Evolutionary conservation across 2,888 invertebrate genomes (phyloP).

Genomic region (Tricholauxania praeusta): DNA sequence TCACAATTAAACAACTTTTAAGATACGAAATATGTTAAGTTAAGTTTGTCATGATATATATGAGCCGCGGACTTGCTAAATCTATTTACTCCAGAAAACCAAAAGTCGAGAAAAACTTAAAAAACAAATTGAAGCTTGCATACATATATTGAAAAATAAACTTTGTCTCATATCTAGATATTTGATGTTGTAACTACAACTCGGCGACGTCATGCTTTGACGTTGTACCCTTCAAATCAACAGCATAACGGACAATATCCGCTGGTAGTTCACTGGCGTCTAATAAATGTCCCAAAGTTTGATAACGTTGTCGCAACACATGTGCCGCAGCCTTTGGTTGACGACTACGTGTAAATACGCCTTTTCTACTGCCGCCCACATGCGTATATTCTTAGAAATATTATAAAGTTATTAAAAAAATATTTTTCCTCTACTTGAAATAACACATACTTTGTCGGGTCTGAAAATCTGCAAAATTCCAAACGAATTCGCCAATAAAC

Average conservation of each 20-base stretch:
- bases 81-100: too few species aligned
- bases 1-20: not conserved
- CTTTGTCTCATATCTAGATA: conserved; percentile 50
- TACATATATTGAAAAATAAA: too few species aligned
- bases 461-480: conserved; percentile 99
- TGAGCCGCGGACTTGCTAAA: too few species aligned
- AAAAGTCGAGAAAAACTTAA: too few species aligned
- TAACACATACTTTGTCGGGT: conserved; percentile 82
- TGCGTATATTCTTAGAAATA: conserved; percentile 75
- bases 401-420: not conserved
- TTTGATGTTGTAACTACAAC: conserved; percentile 29
- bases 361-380: conserved; percentile 89
- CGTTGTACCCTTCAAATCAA: conserved; percentile 44
- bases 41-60: not conserved
- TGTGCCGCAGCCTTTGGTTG: conserved; percentile 92
- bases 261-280: conserved; percentile 71
- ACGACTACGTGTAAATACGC: conserved; percentile 88
- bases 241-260: conserved; percentile 71
- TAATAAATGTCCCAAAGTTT: conserved; percentile 73
- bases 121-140: too few species aligned
- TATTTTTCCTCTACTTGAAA: not conserved
- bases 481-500: conserved; percentile 96
- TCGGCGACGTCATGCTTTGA: conserved; percentile 25
- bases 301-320: conserved; percentile 82
- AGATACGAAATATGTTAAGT: not conserved